Percentiles rank a stretch among this genome's conserved stretches.
Conservation (phyloP, 1,140 invertebrate genomes). For the Drosophila punjabiensis region DNA sequence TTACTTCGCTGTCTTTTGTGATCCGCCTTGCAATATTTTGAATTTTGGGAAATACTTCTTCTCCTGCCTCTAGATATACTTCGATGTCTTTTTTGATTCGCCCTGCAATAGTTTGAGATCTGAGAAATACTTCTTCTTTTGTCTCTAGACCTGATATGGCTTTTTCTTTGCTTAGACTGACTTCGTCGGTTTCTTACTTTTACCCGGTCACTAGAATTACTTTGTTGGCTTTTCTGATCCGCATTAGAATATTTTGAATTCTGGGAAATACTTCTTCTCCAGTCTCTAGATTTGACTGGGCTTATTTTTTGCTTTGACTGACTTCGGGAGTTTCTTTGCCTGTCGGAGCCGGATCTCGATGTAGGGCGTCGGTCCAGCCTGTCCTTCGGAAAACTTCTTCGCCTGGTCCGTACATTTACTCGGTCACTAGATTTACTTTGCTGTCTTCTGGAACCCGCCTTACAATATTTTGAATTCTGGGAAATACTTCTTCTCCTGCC, state of each 20-base stretch:
- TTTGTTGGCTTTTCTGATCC: not conserved
- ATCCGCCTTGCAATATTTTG: too few relatives aligned
- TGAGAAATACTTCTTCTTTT: too few relatives aligned
- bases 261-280: not conserved
- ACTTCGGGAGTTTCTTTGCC: not conserved
- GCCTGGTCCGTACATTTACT: not conserved
- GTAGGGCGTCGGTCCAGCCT: not conserved
- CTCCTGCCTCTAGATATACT: not conserved
- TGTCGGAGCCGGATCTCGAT: not conserved
- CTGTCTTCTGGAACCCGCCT: not conserved
- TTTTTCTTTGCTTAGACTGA: not conserved
- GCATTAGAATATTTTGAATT: not conserved
- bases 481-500: not conserved
- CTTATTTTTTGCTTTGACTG: not conserved
- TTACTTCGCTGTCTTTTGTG: not conserved
- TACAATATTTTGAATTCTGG: not conserved
- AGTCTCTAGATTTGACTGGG: not conserved
- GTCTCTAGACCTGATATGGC: not conserved
- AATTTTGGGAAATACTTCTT: not conserved
- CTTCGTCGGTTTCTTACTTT: not conserved
- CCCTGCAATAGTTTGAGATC: too few relatives aligned
- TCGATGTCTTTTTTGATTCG: too few relatives aligned
- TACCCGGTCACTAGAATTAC: not conserved
- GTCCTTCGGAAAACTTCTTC: constrained; percentile 4
- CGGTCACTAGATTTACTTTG: constrained; percentile 2